phyloP scores from a whole-genome alignment of 2,888 invertebrate genomes.

The Drosophila borealis region DNA sequence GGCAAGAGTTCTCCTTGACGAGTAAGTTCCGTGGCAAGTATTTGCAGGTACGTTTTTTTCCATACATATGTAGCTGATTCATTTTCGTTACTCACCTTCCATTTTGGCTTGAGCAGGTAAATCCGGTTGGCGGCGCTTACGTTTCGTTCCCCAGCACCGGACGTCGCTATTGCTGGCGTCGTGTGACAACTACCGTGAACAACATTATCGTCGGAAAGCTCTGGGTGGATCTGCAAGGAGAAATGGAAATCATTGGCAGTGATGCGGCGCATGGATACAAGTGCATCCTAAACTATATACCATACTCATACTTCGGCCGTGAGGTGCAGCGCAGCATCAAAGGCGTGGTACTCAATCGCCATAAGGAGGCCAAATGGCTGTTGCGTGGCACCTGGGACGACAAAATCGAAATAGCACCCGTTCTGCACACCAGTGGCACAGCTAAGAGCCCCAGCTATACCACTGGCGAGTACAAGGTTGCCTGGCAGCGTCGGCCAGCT shows the following conservation, averaged over 20 bases:
- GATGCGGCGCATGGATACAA: constrained; percentile 95
- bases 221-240: constrained; percentile 99
- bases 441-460: constrained; percentile 95
- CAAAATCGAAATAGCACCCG: constrained; percentile 97
- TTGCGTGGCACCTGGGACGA: constrained; percentile 97
- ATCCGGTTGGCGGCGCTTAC: constrained; percentile 91
- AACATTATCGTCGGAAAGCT: constrained; percentile 99
- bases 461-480: constrained; percentile 93
- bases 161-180: constrained; percentile 98
- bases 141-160: constrained; percentile 88
- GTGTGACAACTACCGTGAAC: constrained; percentile 99
- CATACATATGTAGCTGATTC: constrained; percentile 1
- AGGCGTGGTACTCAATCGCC: constrained; percentile 90
- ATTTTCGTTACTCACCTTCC: background rate
- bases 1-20: constrained; percentile 99
- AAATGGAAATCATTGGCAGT: constrained; percentile 96
- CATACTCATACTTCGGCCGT: constrained; percentile 99
- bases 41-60: constrained; percentile 89
- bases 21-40: constrained; percentile 99
- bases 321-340: constrained; percentile 97
- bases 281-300: constrained; percentile 98
- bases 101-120: constrained; percentile 40
- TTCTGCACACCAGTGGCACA: constrained; percentile 89
- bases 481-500: constrained; percentile 94
- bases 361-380: constrained; percentile 91